These are phyloP conservation scores for Halyomorpha halys DNA, from an alignment of 1,140 invertebrate species.

Conservation along the genomic window DNA sequence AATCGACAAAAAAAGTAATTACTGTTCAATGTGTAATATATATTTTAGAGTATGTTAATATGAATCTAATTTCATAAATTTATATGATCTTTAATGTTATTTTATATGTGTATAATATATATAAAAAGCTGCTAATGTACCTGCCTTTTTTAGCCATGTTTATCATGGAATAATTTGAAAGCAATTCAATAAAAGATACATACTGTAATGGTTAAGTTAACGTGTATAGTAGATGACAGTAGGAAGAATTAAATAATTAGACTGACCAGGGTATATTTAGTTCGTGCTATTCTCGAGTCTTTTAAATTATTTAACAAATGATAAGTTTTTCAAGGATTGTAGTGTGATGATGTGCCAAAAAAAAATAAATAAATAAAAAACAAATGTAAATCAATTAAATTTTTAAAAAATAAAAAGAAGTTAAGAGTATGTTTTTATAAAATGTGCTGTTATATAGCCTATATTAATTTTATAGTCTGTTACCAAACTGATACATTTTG, in stretches of 20 bases:
- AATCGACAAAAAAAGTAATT: not conserved
- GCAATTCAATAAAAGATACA: too few relatives aligned
- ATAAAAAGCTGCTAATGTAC: not conserved
- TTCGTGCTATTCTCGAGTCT: constrained; percentile 6
- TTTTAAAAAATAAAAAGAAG: too few relatives aligned
- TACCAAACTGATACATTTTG: not conserved
- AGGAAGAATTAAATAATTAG: not conserved
- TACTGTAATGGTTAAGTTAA: too few relatives aligned
- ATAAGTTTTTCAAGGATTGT: constrained; percentile 1
- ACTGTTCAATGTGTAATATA: not conserved
- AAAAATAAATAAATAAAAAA: not conserved
- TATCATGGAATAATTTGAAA: not conserved
- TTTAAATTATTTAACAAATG: not conserved
- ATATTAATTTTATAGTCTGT: constrained; percentile 8
- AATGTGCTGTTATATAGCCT: constrained; percentile 13
- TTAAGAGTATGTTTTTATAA: too few relatives aligned
- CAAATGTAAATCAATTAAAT: too few relatives aligned
- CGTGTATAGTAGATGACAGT: too few relatives aligned
- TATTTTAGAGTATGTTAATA: not conserved
- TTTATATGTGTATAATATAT: not conserved
- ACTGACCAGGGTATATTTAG: constrained; percentile 7
- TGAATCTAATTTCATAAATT: constrained; percentile 4
- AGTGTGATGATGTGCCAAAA: constrained; percentile 12
- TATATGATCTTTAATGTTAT: not conserved
- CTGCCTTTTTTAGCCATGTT: constrained; percentile 5